Evolutionary conservation across 2,888 invertebrate genomes (phyloP).

Genomic region (Chrysolina americana): DNA sequence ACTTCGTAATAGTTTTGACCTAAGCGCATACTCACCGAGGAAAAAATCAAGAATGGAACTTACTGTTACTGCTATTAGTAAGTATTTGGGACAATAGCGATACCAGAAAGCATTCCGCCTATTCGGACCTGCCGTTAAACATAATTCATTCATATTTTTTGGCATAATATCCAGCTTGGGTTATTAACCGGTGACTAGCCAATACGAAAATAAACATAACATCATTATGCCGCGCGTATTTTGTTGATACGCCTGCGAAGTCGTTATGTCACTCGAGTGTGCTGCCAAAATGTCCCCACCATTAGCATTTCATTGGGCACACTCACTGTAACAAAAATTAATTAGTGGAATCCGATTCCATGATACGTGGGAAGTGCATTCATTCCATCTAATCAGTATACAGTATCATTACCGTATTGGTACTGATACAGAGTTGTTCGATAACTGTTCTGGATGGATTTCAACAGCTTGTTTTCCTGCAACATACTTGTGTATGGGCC

Average conservation of each 20-base stretch:
- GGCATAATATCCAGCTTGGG: conserved; percentile 37
- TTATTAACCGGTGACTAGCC: conserved; percentile 41
- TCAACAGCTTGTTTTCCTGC: too few relatives aligned
- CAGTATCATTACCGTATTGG: background rate
- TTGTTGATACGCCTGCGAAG: conserved; percentile 20
- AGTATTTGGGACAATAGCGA: too few relatives aligned
- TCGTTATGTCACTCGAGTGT: conserved; percentile 28
- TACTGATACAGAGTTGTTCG: too few relatives aligned
- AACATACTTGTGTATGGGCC: too few relatives aligned
- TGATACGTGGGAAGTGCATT: background rate
- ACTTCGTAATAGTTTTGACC: too few relatives aligned
- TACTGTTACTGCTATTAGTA: too few relatives aligned
- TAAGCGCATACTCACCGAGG: too few relatives aligned
- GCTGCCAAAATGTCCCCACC: conserved; percentile 29
- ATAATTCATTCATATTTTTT: conserved; percentile 44
- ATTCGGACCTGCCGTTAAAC: background rate
- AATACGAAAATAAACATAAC: conserved; percentile 43
- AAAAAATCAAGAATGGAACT: too few relatives aligned
- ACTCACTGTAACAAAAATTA: background rate
- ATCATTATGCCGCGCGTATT: conserved; percentile 31
- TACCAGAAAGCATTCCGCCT: too few relatives aligned
- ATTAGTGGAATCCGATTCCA: background rate
- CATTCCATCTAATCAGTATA: background rate
- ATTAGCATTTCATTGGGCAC: background rate
- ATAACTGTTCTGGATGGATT: too few relatives aligned